These are phyloP conservation scores for Prunella fulvescens DNA, from an alignment of 2,113 vertebrate species.

Conservation along the genomic window DNA sequence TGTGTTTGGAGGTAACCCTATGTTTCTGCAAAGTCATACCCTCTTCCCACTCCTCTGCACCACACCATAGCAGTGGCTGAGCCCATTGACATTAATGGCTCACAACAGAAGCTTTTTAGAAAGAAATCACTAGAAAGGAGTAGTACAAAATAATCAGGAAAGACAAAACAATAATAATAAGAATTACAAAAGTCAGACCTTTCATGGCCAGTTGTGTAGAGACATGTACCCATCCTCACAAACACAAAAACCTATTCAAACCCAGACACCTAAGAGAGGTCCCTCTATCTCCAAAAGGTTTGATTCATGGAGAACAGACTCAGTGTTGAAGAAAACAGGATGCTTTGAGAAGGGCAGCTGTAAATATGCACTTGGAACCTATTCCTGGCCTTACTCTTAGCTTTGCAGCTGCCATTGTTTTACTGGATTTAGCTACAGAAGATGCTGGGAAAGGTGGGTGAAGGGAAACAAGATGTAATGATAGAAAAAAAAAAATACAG, in stretches of 20 bases:
- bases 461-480: background rate
- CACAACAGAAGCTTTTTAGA: background rate
- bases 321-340: background rate
- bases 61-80: accelerated
- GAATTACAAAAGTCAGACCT: background rate
- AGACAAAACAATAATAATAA: background rate
- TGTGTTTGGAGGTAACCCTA: background rate
- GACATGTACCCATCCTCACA: background rate
- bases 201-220: background rate
- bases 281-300: background rate
- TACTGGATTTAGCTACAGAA: background rate
- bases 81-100: background rate
- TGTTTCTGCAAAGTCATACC: conserved; percentile 35
- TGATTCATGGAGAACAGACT: background rate
- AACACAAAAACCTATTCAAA: background rate
- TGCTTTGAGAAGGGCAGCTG: background rate
- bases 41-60: background rate
- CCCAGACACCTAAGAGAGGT: background rate
- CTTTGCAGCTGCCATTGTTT: background rate
- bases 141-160: background rate
- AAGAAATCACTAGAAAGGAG: background rate
- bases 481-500: background rate
- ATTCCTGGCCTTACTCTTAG: background rate
- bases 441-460: background rate
- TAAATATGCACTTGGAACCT: background rate